Evolutionary conservation across 2,888 invertebrate genomes (phyloP).

Genomic region (Pseudanteris insignis): DNA sequence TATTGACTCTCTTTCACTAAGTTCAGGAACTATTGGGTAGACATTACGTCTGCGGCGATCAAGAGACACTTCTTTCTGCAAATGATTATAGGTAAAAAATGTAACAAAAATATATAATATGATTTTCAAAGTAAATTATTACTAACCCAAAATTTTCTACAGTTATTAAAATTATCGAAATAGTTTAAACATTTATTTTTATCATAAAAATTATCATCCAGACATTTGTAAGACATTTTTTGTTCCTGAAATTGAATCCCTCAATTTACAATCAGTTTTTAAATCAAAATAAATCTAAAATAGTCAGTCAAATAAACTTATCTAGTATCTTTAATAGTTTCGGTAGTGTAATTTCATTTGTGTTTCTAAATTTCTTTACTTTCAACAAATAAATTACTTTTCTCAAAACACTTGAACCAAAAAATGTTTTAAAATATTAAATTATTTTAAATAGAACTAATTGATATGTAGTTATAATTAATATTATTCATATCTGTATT

Average conservation of each 20-base stretch:
- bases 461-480: too few species aligned
- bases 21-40: background rate
- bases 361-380: background rate
- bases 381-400: background rate
- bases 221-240: slow-evolving; percentile 4
- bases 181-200: background rate
- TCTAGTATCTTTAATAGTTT: too few species aligned
- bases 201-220: slow-evolving; percentile 6
- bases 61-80: too few species aligned
- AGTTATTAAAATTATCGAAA: slow-evolving; percentile 1
- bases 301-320: too few species aligned
- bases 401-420: background rate
- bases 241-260: slow-evolving; percentile 12
- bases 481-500: too few species aligned
- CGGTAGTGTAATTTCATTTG: too few species aligned
- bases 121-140: too few species aligned
- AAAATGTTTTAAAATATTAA: background rate
- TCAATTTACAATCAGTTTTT: background rate
- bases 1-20: too few species aligned
- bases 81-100: too few species aligned
- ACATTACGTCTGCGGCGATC: background rate
- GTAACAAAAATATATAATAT: too few species aligned
- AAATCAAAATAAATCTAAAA: background rate
- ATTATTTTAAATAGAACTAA: too few species aligned
- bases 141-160: slow-evolving; percentile 6